These are phyloP conservation scores for Drosophila stalkeri DNA, from an alignment of 2,888 invertebrate species.

Conservation along the genomic window DNA sequence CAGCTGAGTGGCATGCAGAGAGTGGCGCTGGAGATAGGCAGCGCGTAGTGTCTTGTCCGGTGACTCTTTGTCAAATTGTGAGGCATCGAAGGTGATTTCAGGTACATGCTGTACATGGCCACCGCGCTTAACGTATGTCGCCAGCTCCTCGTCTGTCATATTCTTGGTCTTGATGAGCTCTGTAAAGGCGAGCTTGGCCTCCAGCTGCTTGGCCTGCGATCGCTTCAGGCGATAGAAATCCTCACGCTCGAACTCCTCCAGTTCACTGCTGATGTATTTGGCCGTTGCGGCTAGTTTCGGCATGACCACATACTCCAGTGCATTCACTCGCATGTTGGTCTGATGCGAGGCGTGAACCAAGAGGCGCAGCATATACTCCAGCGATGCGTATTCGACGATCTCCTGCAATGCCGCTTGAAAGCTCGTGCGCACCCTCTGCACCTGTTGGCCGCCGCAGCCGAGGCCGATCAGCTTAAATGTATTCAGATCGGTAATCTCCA, in stretches of 20 bases:
- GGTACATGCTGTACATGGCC: constrained; percentile 31
- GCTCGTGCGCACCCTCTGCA: constrained; percentile 61
- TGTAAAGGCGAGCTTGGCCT: constrained; percentile 71
- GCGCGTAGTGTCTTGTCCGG: constrained; percentile 5
- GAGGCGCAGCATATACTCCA: constrained; percentile 63
- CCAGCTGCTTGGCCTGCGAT: constrained; percentile 80
- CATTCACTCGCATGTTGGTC: constrained; percentile 81
- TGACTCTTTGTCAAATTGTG: constrained; percentile 11
- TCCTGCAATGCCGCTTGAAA: constrained; percentile 59
- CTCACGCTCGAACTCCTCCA: constrained; percentile 82
- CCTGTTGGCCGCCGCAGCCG: constrained; percentile 75
- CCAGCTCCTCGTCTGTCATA: constrained; percentile 50
- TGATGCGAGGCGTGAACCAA: constrained; percentile 59
- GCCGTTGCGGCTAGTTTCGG: constrained; percentile 70
- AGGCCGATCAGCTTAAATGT: constrained; percentile 74
- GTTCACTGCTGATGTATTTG: constrained; percentile 71
- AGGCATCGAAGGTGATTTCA: constrained; percentile 52
- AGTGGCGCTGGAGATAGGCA: constrained; percentile 13
- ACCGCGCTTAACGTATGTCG: constrained; percentile 26
- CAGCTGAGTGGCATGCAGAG: neutral
- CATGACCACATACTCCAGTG: constrained; percentile 76
- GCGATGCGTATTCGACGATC: constrained; percentile 66
- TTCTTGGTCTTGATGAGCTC: constrained; percentile 62
- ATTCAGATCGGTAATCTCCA: constrained; percentile 25
- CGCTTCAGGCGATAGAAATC: constrained; percentile 82